These are phyloP conservation scores for Digitonthophagus gazella DNA, from an alignment of 2,888 invertebrate genomes.

Conservation along the genomic window DNA sequence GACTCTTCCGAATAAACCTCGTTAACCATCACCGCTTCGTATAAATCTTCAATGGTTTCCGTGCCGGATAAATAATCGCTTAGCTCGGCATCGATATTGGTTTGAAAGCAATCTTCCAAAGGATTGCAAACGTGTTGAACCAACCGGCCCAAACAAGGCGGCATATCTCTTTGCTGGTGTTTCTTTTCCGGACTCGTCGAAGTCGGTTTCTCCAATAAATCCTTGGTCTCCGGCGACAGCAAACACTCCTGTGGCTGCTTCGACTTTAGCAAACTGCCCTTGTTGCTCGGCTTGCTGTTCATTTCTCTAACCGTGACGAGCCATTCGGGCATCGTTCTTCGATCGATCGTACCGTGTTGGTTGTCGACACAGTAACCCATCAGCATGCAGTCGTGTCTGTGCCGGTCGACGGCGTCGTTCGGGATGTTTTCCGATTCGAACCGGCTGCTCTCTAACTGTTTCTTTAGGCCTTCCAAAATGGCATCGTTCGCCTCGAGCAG, in stretches of 20 bases:
- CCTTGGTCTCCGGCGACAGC: background rate
- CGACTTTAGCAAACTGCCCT: background rate
- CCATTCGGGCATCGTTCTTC: background rate
- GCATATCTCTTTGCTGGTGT: background rate
- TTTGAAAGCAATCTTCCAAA: background rate
- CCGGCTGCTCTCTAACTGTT: background rate
- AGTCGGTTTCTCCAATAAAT: background rate
- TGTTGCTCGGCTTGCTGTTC: background rate
- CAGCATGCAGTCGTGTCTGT: background rate
- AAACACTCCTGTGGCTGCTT: background rate
- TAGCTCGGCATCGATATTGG: background rate
- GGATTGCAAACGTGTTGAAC: background rate
- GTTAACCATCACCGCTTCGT: background rate
- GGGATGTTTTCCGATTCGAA: background rate
- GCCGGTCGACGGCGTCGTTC: background rate
- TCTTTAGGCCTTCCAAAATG: background rate
- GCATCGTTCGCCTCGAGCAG: background rate
- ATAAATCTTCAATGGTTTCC: background rate
- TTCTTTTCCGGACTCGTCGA: background rate
- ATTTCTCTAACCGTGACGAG: background rate
- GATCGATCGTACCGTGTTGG: background rate
- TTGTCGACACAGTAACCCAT: background rate
- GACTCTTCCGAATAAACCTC: background rate
- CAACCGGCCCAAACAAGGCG: background rate
- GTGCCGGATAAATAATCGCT: background rate